These are phyloP conservation scores for Fissipunctia ypsillon DNA, from an alignment of 2,888 invertebrate genomes.

Conservation along the genomic window DNA sequence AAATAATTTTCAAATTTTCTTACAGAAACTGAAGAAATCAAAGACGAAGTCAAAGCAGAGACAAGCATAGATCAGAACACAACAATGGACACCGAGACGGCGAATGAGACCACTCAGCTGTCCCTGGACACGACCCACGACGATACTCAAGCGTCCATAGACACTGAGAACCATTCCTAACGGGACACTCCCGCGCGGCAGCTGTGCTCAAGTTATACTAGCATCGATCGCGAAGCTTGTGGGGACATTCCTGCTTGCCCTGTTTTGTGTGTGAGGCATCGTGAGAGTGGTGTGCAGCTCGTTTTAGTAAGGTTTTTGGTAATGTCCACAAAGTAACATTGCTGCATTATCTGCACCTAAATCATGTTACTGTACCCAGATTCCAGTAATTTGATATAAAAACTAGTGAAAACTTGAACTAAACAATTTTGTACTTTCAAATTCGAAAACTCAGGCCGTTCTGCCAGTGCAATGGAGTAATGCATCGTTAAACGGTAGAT, in stretches of 20 bases:
- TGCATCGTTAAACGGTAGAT: too few species aligned
- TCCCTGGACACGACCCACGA: conserved; percentile 47
- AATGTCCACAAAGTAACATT: neutral
- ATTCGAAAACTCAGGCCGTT: neutral
- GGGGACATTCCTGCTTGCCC: conserved; percentile 16
- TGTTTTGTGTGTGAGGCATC: conserved; percentile 16
- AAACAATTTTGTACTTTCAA: neutral
- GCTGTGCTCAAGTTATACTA: conserved; percentile 49
- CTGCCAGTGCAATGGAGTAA: neutral
- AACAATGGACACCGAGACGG: conserved; percentile 40
- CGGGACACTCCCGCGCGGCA: conserved; percentile 39
- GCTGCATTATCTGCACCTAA: neutral
- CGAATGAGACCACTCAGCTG: conserved; percentile 35
- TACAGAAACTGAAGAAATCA: conserved; percentile 43
- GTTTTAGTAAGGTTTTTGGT: conserved; percentile 28
- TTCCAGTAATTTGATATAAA: neutral
- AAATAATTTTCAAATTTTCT: neutral
- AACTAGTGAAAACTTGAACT: neutral
- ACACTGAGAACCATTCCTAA: conserved; percentile 70
- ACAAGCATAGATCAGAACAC: conserved; percentile 33
- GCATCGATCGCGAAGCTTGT: conserved; percentile 52
- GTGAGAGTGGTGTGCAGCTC: conserved; percentile 23
- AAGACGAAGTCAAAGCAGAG: conserved; percentile 42
- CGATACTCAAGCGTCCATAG: conserved; percentile 32
- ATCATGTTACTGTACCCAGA: neutral